Evolutionary conservation across 1,140 invertebrate species (phyloP).

Genomic region (Meloidogyne exigua): DNA sequence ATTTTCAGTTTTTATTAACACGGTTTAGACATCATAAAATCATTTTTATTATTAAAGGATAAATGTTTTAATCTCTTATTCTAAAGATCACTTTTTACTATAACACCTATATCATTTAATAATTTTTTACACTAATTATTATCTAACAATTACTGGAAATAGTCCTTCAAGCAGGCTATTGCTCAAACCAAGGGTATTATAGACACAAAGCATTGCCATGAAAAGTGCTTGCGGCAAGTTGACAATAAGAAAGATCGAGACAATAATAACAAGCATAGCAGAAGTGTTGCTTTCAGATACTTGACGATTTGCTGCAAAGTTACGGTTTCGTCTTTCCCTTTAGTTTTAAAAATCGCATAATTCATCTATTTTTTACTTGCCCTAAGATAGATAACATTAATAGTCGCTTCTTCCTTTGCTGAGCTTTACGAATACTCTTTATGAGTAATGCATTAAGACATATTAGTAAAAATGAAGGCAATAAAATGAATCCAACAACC

Average conservation of each 20-base stretch:
- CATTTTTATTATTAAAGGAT: too few species aligned
- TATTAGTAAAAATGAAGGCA: constrained; percentile 83
- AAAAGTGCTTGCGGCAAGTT: constrained; percentile 86
- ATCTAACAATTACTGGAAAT: constrained; percentile 74
- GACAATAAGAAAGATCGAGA: constrained; percentile 82
- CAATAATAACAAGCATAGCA: constrained; percentile 84
- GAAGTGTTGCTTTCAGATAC: constrained; percentile 80
- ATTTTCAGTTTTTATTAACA: too few species aligned
- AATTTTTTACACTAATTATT: too few species aligned
- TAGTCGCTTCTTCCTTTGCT: constrained; percentile 69
- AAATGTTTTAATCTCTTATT: too few species aligned
- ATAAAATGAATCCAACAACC: constrained; percentile 82
- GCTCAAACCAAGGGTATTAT: constrained; percentile 57
- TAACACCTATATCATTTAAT: too few species aligned
- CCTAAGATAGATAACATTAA: constrained; percentile 46
- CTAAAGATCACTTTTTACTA: too few species aligned
- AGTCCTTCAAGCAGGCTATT: constrained; percentile 73
- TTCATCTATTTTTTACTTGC: neutral
- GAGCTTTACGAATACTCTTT: constrained; percentile 77
- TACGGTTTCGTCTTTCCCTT: constrained; percentile 74
- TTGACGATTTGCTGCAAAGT: constrained; percentile 72
- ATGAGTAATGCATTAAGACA: constrained; percentile 84
- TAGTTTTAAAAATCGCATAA: constrained; percentile 20
- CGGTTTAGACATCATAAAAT: too few species aligned
- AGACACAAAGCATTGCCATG: constrained; percentile 78